phyloP scores from a whole-genome alignment of 2,797 vertebrate species.

The Bradypodion ventrale region DNA sequence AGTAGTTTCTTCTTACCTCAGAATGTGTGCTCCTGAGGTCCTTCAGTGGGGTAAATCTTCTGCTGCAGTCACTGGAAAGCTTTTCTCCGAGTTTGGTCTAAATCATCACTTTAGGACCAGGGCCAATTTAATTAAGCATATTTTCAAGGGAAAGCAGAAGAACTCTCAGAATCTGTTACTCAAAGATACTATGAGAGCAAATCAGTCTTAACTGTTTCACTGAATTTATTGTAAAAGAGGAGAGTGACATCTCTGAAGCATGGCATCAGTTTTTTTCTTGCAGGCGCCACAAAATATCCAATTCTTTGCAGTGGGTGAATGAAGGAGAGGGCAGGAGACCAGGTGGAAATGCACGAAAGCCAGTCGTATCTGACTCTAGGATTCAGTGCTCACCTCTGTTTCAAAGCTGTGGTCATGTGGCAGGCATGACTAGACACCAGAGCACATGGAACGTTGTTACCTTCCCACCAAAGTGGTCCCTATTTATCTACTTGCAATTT shows the following conservation, averaged over 20 bases:
- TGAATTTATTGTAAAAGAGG: not conserved
- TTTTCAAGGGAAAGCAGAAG: slow-evolving; percentile 20
- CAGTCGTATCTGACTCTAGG: no score
- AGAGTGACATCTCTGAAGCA: not conserved
- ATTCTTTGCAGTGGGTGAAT: no score
- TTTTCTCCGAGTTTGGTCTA: not conserved
- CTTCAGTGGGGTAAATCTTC: not conserved
- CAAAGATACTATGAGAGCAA: slow-evolving; percentile 12
- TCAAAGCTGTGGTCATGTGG: no score
- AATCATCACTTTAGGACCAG: slow-evolving; percentile 20
- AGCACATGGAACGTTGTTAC: no score
- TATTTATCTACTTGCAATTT: no score
- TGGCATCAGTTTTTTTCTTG: not conserved
- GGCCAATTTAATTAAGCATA: slow-evolving; percentile 36
- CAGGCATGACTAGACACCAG: no score
- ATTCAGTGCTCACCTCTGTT: no score
- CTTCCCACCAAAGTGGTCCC: no score
- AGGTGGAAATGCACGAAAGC: not conserved
- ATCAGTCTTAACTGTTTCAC: slow-evolving; percentile 36
- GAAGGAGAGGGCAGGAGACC: not conserved
- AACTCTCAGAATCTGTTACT: slow-evolving; percentile 27
- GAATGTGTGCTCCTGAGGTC: not conserved
- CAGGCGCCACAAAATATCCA: not conserved
- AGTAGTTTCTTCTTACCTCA: not conserved
- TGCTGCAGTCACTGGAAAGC: not conserved